Base-by-base conservation (phyloP, 2,113 vertebrate species). In the Corythoichthys haematopterus region DNA sequence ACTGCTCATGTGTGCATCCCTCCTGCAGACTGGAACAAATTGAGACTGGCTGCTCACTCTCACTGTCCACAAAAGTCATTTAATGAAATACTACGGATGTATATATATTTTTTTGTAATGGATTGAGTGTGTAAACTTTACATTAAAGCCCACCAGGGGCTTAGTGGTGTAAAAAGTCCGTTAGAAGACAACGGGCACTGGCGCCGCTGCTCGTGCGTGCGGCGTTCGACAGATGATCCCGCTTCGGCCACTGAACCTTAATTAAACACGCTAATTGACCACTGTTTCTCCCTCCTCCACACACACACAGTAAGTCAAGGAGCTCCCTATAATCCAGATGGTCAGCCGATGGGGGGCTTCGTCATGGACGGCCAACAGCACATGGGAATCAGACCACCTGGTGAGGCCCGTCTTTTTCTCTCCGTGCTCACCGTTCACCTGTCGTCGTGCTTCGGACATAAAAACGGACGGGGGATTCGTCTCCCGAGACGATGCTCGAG, bases 341-440 rank as follows among this genome's bases (percentile, higher is more conserved):
- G 97, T 84, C 97, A 99, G 89, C 97, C 96, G 0, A 98, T 99
- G 96, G 95, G 97, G 92, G 97, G 97, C 75, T 99, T 99, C 36
- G 97, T 99, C 90, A 99, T 99, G 97, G 97, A 99, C 3, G 96
- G 97, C 80, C 97, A 98, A 85, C 97, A 99, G 88, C 97, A 99
- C 92, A 98, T 99, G 97, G 97, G 97, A 90, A 98, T 99, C 92
- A 94, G 97, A 95, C 97, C 97, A 20, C 96, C 96, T 95, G 97
- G 97, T 99, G 95, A 93, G 94, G 72, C 78, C 73, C 77, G 63
- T 38, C 43, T 66, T 37, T 2, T 58, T 76, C 20, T 67, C 43
- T 55, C 9, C 6, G 5, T 7, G 6, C 40, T 3, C 59, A 55
- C 46, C 20, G 6, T 16, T 74, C 68, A 51, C 50, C 50, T 52